Conservation (phyloP, 2,888 invertebrate species). For the Eumerus sabulonum region DNA sequence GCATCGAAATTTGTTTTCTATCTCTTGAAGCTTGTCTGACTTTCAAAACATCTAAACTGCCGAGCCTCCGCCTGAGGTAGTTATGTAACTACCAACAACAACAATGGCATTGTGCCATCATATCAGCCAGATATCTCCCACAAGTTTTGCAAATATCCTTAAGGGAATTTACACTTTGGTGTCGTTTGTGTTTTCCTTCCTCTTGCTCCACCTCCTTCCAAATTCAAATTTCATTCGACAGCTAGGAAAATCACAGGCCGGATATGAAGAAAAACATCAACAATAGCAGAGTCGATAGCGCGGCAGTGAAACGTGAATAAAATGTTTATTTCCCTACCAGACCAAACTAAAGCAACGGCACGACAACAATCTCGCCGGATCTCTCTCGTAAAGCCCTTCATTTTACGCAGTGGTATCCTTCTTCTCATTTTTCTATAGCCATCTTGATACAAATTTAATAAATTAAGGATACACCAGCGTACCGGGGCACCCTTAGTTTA, state of each 20-base stretch:
- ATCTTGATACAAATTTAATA: constrained; percentile 67
- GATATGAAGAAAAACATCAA: constrained; percentile 8
- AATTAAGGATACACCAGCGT: constrained; percentile 46
- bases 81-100: constrained; percentile 32
- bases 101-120: constrained; percentile 48
- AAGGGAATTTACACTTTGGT: constrained; percentile 50
- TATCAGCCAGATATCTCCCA: constrained; percentile 25
- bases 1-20: constrained; percentile 26
- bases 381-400: too few relatives aligned
- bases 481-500: constrained; percentile 29
- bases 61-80: not conserved
- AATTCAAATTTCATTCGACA: constrained; percentile 54
- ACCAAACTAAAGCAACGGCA: constrained; percentile 11
- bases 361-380: too few relatives aligned
- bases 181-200: constrained; percentile 10
- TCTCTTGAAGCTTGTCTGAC: constrained; percentile 11
- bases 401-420: constrained; percentile 57
- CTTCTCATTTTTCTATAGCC: constrained; percentile 26
- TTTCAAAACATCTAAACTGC: too few relatives aligned
- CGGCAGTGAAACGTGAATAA: constrained; percentile 55
- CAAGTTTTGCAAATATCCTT: constrained; percentile 45
- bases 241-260: constrained; percentile 25
- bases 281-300: constrained; percentile 43
- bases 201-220: constrained; percentile 36
- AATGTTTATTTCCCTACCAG: constrained; percentile 56